A percentile compares a stretch with the other conserved stretches of the same genome.
These are phyloP conservation scores for Andricus grossulariae DNA, from an alignment of 1,140 invertebrate species.

Conservation along the genomic window DNA sequence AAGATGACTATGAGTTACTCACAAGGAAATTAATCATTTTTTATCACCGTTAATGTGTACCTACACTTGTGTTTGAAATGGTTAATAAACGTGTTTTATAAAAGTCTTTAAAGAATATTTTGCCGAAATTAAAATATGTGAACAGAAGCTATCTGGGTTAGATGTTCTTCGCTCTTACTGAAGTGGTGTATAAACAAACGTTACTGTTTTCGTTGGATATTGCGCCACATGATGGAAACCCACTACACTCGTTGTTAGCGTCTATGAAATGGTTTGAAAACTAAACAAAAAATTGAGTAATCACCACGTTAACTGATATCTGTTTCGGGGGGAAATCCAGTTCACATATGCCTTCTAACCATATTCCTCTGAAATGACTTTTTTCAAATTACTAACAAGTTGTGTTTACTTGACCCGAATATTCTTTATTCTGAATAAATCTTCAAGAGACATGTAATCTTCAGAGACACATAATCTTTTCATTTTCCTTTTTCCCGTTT, in stretches of 20 bases:
- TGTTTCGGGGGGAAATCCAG: not conserved
- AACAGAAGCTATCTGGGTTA: not conserved
- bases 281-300: slow-evolving; percentile 28
- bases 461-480: not conserved
- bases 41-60: no score
- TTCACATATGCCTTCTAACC: not conserved
- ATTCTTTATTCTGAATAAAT: no score
- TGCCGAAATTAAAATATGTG: not conserved
- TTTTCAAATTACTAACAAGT: no score
- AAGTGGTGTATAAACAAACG: slow-evolving; percentile 7
- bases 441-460: no score
- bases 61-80: no score
- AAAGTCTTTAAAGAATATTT: not conserved
- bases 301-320: not conserved
- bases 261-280: not conserved
- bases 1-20: no score
- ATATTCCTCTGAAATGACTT: no score
- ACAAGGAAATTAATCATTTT: no score
- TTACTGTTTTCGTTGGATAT: slow-evolving; percentile 25
- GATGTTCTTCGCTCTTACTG: not conserved
- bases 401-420: no score
- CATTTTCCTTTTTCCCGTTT: not conserved
- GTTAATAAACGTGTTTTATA: no score
- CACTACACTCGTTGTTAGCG: slow-evolving; percentile 1
- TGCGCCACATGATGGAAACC: slow-evolving; percentile 15